phyloP scores from a whole-genome alignment of 2,888 invertebrate genomes.

The Trachelus tabidus region DNA sequence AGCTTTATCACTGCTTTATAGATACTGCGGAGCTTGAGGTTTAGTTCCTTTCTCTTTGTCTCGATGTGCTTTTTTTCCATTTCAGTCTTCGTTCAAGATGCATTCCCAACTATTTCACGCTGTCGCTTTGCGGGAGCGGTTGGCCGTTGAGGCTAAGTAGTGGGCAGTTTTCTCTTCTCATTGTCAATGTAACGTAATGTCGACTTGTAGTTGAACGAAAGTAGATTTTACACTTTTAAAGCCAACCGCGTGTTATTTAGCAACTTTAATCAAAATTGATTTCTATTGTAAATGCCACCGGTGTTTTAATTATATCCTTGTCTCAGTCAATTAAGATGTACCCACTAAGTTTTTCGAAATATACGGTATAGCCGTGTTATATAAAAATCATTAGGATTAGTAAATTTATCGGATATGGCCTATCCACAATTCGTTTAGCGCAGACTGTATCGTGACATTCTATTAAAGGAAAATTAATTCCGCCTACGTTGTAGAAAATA shows the following conservation, averaged over 20 bases:
- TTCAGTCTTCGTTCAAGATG: too few species aligned
- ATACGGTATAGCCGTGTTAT: neutral
- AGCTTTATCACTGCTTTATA: too few species aligned
- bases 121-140: too few species aligned
- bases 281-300: neutral
- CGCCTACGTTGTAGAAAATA: neutral
- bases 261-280: neutral
- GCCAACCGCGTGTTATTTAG: neutral
- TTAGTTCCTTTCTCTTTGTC: too few species aligned
- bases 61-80: too few species aligned
- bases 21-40: too few species aligned
- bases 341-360: neutral
- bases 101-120: too few species aligned
- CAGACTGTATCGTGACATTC: too few species aligned
- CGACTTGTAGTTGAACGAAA: neutral
- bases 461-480: neutral
- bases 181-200: too few species aligned
- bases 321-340: neutral
- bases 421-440: neutral
- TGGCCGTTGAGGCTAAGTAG: too few species aligned
- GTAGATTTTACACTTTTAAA: neutral
- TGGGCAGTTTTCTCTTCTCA: too few species aligned
- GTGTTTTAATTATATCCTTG: neutral
- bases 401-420: neutral
- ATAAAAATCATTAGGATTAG: neutral